These are phyloP conservation scores for Osmerus mordax DNA, from an alignment of 2,113 vertebrate genomes.

Conservation along the genomic window DNA sequence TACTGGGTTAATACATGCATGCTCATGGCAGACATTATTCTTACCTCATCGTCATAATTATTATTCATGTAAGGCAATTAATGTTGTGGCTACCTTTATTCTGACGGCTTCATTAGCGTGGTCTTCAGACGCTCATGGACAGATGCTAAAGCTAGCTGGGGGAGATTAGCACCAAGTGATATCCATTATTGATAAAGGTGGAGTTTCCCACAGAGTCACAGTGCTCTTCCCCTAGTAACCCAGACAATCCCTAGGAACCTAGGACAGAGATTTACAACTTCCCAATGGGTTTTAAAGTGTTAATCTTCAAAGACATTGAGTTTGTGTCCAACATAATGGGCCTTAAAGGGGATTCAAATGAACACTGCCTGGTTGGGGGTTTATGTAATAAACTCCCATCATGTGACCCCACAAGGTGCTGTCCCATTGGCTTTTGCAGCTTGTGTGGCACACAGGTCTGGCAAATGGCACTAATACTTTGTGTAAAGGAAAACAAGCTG, in stretches of 20 bases:
- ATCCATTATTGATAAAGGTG: slow-evolving; percentile 40
- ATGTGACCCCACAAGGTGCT: slow-evolving; percentile 13
- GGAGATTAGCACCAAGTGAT: slow-evolving; percentile 17
- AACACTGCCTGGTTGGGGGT: slow-evolving; percentile 33
- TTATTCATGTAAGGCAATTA: slow-evolving; percentile 71
- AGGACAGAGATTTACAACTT: slow-evolving; percentile 36
- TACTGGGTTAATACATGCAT: slow-evolving; percentile 52
- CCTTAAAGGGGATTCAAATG: slow-evolving; percentile 30
- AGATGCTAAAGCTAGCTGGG: slow-evolving; percentile 38
- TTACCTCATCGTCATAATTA: slow-evolving; percentile 62
- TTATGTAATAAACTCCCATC: slow-evolving; percentile 30
- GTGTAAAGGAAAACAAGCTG: slow-evolving; percentile 37
- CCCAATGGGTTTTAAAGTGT: slow-evolving; percentile 41
- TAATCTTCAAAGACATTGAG: slow-evolving; percentile 42
- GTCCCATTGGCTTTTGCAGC: slow-evolving; percentile 16
- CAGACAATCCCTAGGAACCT: slow-evolving; percentile 8
- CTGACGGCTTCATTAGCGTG: slow-evolving; percentile 62
- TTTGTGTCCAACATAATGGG: slow-evolving; percentile 28
- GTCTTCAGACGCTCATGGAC: slow-evolving; percentile 38
- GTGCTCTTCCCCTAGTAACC: slow-evolving; percentile 21
- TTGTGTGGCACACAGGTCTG: slow-evolving; percentile 14
- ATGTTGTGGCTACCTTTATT: slow-evolving; percentile 55
- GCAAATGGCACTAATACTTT: slow-evolving; percentile 29
- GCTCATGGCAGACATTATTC: slow-evolving; percentile 59
- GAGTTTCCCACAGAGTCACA: slow-evolving; percentile 19